A percentile compares a stretch with the other conserved stretches of the same genome.
These are phyloP conservation scores for Polymixis lichenea DNA, from an alignment of 2,888 invertebrate species.

Conservation along the genomic window DNA sequence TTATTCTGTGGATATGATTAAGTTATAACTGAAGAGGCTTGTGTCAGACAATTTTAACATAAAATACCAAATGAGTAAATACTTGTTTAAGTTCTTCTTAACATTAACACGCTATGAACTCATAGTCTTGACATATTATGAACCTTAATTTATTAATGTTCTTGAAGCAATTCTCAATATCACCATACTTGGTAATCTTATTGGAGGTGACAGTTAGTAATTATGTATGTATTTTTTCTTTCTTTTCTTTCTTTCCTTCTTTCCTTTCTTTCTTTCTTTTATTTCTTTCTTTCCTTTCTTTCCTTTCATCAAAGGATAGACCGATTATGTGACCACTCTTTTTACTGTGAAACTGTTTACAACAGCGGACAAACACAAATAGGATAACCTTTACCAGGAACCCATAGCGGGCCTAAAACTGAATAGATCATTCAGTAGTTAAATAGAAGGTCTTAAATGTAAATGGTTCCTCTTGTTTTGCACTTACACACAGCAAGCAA, in stretches of 20 bases:
- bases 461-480: not conserved
- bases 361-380: not conserved
- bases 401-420: not conserved
- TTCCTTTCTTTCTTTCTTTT: too few relatives aligned
- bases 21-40: not conserved
- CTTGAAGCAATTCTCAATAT: not conserved
- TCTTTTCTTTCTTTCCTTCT: too few relatives aligned
- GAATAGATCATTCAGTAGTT: not conserved
- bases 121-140: too few relatives aligned
- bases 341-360: not conserved
- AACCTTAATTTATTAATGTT: not conserved
- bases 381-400: not conserved
- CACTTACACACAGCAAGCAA: not conserved
- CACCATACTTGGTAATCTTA: not conserved
- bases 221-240: too few relatives aligned
- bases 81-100: not conserved
- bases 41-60: not conserved
- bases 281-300: too few relatives aligned
- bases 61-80: not conserved
- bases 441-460: not conserved
- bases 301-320: too few relatives aligned
- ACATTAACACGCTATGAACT: not conserved
- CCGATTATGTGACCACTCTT: not conserved
- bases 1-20: constrained; percentile 14
- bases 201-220: not conserved